phyloP scores from a whole-genome alignment of 2,113 vertebrate genomes.

The Sprattus sprattus region DNA sequence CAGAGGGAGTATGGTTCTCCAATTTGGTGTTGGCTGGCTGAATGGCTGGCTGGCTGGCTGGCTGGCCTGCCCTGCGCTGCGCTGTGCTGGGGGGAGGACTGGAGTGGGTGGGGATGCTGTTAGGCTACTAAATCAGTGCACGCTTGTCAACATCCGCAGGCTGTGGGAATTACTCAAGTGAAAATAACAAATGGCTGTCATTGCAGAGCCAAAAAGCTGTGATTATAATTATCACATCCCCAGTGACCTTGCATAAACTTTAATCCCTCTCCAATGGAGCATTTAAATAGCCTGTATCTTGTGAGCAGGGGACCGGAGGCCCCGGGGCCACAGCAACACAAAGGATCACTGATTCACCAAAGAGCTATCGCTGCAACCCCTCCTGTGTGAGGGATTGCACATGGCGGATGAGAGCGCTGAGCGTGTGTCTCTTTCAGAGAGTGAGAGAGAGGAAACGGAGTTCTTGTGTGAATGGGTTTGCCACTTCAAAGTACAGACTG shows the following conservation, averaged over 20 bases:
- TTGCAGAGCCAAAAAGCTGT: constrained; percentile 99
- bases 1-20: constrained; percentile 55
- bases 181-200: constrained; percentile 99
- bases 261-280: constrained; percentile 99
- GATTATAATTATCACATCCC: constrained; percentile 99
- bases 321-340: constrained; percentile 61
- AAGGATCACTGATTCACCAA: constrained; percentile 68
- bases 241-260: constrained; percentile 99
- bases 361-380: constrained; percentile 60
- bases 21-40: constrained; percentile 55
- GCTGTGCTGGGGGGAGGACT: constrained; percentile 44
- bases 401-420: constrained; percentile 25
- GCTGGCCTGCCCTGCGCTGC: constrained; percentile 38
- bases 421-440: constrained; percentile 34
- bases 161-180: constrained; percentile 89
- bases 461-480: constrained; percentile 13
- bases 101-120: constrained; percentile 56
- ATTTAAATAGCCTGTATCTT: constrained; percentile 99
- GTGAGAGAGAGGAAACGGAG: neutral
- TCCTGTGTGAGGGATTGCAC: constrained; percentile 53
- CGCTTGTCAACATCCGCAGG: constrained; percentile 91
- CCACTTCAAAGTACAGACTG: neutral
- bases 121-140: constrained; percentile 88
- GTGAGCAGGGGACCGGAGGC: constrained; percentile 71
- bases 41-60: constrained; percentile 45